Conservation (phyloP, 2,888 invertebrate species). For the Folsomia manolachei region DNA sequence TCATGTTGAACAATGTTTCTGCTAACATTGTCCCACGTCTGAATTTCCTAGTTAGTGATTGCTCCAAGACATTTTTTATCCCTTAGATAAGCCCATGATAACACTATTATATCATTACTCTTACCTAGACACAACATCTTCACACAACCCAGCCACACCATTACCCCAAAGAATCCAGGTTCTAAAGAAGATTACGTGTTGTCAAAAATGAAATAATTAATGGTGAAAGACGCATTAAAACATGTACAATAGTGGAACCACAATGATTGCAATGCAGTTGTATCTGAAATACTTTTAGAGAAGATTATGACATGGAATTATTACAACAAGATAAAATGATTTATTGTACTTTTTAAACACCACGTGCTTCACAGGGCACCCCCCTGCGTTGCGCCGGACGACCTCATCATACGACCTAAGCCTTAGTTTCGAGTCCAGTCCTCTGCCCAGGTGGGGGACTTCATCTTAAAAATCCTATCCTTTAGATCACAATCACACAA, state of each 20-base stretch:
- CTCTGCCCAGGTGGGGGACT: constrained; percentile 24
- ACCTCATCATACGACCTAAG: constrained; percentile 48
- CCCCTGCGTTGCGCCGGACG: constrained; percentile 43
- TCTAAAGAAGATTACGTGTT: not conserved
- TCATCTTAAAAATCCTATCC: constrained; percentile 39
- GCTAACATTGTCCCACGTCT: too few relatives aligned
- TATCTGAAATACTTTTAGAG: not conserved
- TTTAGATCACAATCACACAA: constrained; percentile 25
- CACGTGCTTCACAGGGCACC: constrained; percentile 46
- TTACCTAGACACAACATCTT: too few relatives aligned
- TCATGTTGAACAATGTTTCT: too few relatives aligned
- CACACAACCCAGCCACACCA: too few relatives aligned
- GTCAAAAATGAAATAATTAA: constrained; percentile 22
- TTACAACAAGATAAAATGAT: constrained; percentile 42
- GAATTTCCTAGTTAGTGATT: too few relatives aligned
- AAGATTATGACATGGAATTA: constrained; percentile 4
- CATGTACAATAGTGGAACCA: not conserved
- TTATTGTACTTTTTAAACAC: constrained; percentile 45
- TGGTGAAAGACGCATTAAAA: constrained; percentile 16
- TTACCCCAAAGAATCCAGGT: not conserved
- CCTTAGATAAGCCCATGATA: too few relatives aligned
- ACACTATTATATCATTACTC: too few relatives aligned
- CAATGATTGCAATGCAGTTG: too few relatives aligned
- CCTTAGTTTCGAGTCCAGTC: too few relatives aligned
- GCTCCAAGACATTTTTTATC: too few relatives aligned